These are phyloP conservation scores for Caenorhabditis macrosperma DNA, from an alignment of 2,888 invertebrate genomes.

Conservation along the genomic window DNA sequence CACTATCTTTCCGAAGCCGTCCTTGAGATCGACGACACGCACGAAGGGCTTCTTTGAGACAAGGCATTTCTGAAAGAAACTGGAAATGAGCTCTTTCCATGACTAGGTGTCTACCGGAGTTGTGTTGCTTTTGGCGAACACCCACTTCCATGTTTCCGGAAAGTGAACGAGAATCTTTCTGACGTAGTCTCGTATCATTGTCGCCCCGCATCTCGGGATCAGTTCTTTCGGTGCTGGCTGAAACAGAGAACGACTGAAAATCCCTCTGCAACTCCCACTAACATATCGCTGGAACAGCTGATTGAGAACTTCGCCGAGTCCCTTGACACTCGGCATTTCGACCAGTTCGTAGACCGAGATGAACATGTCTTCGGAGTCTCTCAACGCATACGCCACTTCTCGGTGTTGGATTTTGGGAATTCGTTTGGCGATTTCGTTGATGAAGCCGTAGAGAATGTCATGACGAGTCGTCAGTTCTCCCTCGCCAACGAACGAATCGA, in stretches of 20 bases:
- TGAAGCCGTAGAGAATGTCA: background rate
- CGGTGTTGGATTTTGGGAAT: background rate
- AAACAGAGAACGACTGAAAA: background rate
- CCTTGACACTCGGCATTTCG: no score
- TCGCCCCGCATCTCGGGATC: no score
- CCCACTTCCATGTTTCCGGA: no score
- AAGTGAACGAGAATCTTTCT: no score
- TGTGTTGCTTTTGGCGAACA: no score
- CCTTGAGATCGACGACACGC: background rate
- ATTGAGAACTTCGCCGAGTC: no score
- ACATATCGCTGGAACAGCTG: no score
- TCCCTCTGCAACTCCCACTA: no score
- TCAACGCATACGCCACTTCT: no score
- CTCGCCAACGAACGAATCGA: background rate
- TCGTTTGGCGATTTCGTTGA: background rate
- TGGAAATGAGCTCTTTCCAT: background rate
- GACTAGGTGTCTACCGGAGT: background rate
- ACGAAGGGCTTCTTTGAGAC: background rate
- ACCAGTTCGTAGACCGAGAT: no score
- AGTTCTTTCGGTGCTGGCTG: no score
- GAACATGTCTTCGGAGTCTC: background rate
- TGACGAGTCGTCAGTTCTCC: background rate
- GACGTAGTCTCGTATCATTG: no score
- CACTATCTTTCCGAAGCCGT: background rate
- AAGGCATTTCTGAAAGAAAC: background rate